phyloP scores from a whole-genome alignment of 2,888 invertebrate genomes.

The Dicranocentrus wangi region DNA sequence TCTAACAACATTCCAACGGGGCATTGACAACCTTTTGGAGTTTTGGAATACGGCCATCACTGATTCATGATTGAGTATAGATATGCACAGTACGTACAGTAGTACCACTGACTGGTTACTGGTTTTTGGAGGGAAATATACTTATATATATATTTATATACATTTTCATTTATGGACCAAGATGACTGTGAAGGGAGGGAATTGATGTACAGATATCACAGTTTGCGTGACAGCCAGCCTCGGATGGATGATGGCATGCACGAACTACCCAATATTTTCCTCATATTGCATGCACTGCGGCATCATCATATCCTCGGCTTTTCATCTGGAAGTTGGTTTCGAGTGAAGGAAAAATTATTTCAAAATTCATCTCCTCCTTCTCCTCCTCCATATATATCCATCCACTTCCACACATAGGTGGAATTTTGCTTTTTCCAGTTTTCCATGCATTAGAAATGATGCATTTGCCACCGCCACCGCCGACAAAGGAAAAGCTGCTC shows the following conservation, averaged over 20 bases:
- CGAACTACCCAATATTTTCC: conserved; percentile 35
- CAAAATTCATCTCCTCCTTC: conserved; percentile 31
- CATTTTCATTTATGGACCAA: too few species aligned
- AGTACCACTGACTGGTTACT: too few species aligned
- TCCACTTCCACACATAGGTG: conserved; percentile 5
- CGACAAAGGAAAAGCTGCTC: neutral
- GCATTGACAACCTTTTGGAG: conserved; percentile 49
- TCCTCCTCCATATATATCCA: too few species aligned
- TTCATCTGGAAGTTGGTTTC: neutral
- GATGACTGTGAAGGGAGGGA: conserved; percentile 4
- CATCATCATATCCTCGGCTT: conserved; percentile 32
- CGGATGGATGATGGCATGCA: neutral
- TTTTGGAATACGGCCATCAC: conserved; percentile 53
- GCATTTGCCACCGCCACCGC: conserved; percentile 7
- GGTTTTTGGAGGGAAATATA: too few species aligned
- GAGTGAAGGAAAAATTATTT: conserved; percentile 34
- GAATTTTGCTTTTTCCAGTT: neutral
- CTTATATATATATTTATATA: too few species aligned
- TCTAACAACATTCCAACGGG: conserved; percentile 34
- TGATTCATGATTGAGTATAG: conserved; percentile 34
- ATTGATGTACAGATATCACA: conserved; percentile 31
- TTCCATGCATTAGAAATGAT: conserved; percentile 57
- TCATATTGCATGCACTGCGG: conserved; percentile 23
- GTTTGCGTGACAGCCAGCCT: conserved; percentile 30
- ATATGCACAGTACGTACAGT: too few species aligned